phyloP scores from a whole-genome alignment of 2,888 invertebrate species.

The Lutraria lutraria region DNA sequence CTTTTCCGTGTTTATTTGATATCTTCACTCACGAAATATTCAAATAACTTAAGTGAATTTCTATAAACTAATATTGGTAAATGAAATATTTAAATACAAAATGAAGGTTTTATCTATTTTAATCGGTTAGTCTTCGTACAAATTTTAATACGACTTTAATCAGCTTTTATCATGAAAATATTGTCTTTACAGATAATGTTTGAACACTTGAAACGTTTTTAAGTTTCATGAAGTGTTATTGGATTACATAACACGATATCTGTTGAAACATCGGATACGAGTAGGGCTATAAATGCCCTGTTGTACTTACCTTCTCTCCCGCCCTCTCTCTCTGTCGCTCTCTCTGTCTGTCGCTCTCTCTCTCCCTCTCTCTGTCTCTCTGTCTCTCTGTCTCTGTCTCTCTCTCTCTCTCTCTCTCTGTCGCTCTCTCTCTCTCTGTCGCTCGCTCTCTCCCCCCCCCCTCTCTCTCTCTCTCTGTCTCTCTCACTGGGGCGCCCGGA shows the following conservation, averaged over 20 bases:
- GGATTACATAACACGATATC: not conserved
- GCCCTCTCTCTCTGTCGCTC: no score
- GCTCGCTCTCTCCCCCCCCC: no score
- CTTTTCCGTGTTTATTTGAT: not conserved
- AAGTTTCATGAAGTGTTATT: not conserved
- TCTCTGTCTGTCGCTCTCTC: no score
- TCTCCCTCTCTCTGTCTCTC: no score
- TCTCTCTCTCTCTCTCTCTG: no score
- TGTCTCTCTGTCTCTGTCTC: no score
- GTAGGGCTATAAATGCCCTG: no score
- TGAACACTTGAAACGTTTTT: not conserved
- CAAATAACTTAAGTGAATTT: not conserved
- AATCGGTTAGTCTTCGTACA: not conserved
- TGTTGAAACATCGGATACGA: no score
- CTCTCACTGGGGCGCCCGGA: no score
- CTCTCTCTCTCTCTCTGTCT: no score
- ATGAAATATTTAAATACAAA: not conserved
- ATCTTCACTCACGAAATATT: not conserved
- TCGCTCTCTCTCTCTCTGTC: no score
- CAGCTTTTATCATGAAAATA: constrained; percentile 19
- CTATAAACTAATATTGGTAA: not conserved
- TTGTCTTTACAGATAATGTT: not conserved
- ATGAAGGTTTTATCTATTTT: not conserved
- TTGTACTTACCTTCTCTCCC: no score
- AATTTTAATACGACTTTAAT: not conserved